Evolutionary conservation across 2,113 vertebrate genomes (phyloP).

Genomic region (Pica pica): DNA sequence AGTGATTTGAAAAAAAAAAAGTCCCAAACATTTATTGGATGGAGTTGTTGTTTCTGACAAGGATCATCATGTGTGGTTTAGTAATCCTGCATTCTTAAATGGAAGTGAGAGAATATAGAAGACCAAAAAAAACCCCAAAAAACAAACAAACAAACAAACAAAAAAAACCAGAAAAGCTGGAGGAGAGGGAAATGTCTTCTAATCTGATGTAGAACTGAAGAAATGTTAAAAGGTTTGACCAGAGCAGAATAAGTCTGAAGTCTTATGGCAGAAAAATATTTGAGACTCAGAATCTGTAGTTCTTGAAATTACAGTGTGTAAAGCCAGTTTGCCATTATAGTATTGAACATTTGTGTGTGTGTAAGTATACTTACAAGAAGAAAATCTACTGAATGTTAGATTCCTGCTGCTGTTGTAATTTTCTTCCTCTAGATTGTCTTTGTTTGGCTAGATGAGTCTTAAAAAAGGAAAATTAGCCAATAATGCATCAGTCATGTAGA

Average conservation of each 20-base stretch:
- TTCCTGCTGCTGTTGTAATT: conserved; percentile 15
- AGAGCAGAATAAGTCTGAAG: not conserved
- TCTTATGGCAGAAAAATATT: conserved; percentile 22
- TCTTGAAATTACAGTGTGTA: conserved; percentile 32
- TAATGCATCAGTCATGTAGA: not conserved
- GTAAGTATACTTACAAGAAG: not conserved
- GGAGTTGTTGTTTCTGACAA: not conserved
- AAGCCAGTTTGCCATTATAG: conserved; percentile 7
- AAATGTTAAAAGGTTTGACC: not conserved
- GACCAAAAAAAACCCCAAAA: not conserved
- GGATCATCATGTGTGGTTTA: not conserved
- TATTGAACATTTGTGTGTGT: not conserved
- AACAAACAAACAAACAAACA: not conserved
- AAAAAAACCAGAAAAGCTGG: not conserved
- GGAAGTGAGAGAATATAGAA: not conserved
- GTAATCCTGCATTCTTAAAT: not conserved
- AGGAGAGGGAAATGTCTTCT: not conserved
- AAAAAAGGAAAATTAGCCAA: not conserved
- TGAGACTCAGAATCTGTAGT: conserved; percentile 39
- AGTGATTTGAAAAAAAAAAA: not conserved
- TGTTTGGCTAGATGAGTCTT: not conserved
- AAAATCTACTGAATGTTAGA: conserved; percentile 21
- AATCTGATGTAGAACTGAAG: not conserved
- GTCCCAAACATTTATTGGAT: not conserved
- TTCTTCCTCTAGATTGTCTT: conserved; percentile 5